phyloP scores from a whole-genome alignment of 2,888 invertebrate genomes.

The Chrysodeixis includens region DNA sequence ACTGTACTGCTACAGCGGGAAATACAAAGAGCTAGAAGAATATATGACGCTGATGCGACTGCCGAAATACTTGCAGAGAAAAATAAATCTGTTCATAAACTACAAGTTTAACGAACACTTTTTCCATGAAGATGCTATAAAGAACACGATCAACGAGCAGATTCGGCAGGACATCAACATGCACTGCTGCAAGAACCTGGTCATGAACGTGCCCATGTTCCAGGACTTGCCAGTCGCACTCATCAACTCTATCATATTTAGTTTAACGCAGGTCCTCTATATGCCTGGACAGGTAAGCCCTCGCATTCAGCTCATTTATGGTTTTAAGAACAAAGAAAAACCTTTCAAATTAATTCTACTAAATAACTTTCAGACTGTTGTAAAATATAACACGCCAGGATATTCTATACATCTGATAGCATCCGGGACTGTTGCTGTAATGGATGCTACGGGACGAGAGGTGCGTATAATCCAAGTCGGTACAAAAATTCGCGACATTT shows the following conservation, averaged over 20 bases:
- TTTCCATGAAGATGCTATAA: conserved; percentile 71
- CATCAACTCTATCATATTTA: conserved; percentile 85
- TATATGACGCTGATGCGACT: conserved; percentile 69
- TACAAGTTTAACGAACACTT: conserved; percentile 75
- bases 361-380: conserved; percentile 80
- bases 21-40: conserved; percentile 67
- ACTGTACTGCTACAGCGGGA: conserved; percentile 67
- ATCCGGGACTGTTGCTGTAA: conserved; percentile 89
- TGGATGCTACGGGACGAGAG: conserved; percentile 88
- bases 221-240: conserved; percentile 84
- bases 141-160: conserved; percentile 77
- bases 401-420: conserved; percentile 90
- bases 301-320: background rate
- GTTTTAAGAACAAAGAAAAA: background rate
- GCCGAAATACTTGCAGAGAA: conserved; percentile 67
- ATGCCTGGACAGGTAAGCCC: conserved; percentile 87
- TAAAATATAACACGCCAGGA: conserved; percentile 85
- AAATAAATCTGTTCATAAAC: conserved; percentile 71
- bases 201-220: conserved; percentile 88
- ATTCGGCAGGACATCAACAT: conserved; percentile 88
- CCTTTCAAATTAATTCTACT: background rate
- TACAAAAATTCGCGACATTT: background rate
- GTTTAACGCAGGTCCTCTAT: conserved; percentile 86
- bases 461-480: conserved; percentile 54
- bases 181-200: conserved; percentile 86